A percentile compares a stretch with the other conserved stretches of the same genome.
These are phyloP conservation scores for Phylloscopus trochilus DNA, from an alignment of 2,113 vertebrate species.

Conservation along the genomic window DNA sequence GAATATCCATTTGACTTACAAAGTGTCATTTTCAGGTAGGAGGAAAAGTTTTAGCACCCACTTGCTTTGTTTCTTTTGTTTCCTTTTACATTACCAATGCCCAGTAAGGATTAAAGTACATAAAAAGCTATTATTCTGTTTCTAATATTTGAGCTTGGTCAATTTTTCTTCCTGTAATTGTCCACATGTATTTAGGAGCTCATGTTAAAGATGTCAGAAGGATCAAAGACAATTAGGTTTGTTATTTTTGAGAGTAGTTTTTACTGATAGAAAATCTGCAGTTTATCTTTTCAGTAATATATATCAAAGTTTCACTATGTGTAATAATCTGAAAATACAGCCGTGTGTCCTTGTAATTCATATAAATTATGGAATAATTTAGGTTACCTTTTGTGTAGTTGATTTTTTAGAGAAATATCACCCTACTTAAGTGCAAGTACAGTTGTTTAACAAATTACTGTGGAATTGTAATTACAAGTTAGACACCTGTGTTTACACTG, in stretches of 20 bases:
- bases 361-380: neutral
- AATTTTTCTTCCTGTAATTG: neutral
- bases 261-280: neutral
- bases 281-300: neutral
- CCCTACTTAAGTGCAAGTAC: neutral
- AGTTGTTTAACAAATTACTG: neutral
- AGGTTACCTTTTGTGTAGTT: neutral
- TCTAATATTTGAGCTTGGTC: neutral
- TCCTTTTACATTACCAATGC: neutral
- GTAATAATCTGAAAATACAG: neutral
- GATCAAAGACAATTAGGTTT: neutral
- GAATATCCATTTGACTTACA: conserved; percentile 95
- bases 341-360: neutral
- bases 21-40: conserved; percentile 95
- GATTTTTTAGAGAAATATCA: neutral
- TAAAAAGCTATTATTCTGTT: neutral
- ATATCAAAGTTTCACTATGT: neutral
- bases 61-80: neutral
- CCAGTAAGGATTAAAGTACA: neutral
- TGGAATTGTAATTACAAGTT: neutral
- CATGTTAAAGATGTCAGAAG: neutral
- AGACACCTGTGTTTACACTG: neutral
- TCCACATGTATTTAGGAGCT: neutral
- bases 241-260: neutral
- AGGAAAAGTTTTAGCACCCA: no score